phyloP scores from a whole-genome alignment of 2,113 vertebrate species.

The Ptychochromis oligacanthus region DNA sequence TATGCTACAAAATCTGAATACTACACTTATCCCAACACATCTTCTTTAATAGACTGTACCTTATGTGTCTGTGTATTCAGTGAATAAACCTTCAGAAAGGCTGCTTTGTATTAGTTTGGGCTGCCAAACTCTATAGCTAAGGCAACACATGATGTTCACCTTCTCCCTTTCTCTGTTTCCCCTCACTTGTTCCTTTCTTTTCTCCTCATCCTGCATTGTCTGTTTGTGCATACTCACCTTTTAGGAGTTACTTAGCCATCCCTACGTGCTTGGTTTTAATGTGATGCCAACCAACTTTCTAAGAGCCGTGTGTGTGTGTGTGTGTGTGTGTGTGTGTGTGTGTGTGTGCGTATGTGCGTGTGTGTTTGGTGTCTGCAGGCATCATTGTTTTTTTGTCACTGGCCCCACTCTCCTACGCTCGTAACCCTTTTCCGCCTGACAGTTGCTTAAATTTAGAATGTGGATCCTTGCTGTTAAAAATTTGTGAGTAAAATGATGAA shows the following conservation, averaged over 20 bases:
- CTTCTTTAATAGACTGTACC: not conserved
- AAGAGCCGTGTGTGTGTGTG: not conserved
- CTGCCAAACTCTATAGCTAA: not conserved
- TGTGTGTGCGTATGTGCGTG: not conserved
- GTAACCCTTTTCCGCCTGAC: conserved; percentile 14
- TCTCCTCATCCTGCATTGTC: not conserved
- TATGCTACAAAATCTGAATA: not conserved
- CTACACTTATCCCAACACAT: not conserved
- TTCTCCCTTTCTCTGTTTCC: not conserved
- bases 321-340: not conserved
- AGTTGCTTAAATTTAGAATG: conserved; percentile 29
- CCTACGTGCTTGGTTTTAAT: not conserved
- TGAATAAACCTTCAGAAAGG: not conserved
- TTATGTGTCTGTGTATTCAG: not conserved
- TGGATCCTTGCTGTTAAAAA: conserved; percentile 18
- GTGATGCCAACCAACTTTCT: too few relatives aligned
- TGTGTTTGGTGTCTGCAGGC: conserved; percentile 1
- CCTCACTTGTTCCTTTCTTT: not conserved
- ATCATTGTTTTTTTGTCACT: conserved; percentile 17
- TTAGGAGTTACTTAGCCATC: not conserved
- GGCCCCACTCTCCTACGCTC: conserved; percentile 6
- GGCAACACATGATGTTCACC: not conserved
- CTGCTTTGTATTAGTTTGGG: not conserved
- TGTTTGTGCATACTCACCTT: not conserved
- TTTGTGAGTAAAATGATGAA: conserved; percentile 50